Base-by-base conservation (phyloP, 2,797 vertebrate genomes). In the Etheostoma perlongum region DNA sequence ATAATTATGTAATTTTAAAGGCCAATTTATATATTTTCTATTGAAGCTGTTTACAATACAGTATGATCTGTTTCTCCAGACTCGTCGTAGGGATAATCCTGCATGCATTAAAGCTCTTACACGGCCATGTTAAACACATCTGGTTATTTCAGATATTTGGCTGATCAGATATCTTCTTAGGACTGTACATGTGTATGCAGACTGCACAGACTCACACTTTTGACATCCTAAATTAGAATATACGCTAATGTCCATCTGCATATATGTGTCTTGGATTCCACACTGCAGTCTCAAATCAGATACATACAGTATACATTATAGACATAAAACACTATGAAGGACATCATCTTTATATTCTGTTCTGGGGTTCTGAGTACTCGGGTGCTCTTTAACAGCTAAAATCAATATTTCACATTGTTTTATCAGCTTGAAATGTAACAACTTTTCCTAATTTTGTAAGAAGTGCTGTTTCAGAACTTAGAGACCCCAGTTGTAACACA, bases 391-490 rank as follows among this genome's bases (percentile, higher is more conserved):
- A 67, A 25, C 40, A 33, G 1, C 27, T 58, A 10, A 25, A 70
- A 60, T 19, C 9, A 13, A 44, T 44, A 48, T 36, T 23, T 47
- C 0, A 33, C 25, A 33, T 55, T 21, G 19, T 33, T 55, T 64
- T 57, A 55, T 54, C 40, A 72, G 27, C 21, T 61, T 66, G 18
- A 51, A 15, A 49, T 5, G 48, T 3, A 30, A 53, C 33, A 1
- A 23, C 14, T 6, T 72, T 54, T 54, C 18, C 40, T 54, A 47
- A 21, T 46, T 36, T 1, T 2, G 15, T 6, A n/a, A 25, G 11
- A 55, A 62, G 16, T 53, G 36, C 36, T 62, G 14, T 54, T 72
- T 44, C 19, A 64, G 46, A 63, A 10, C 54, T 60, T 6, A 51
- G 30, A 52, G 21, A 36, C n/a, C 67, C 23, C 15, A 64, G n/a